Conservation (phyloP, 2,797 vertebrate species). For the Myotis daubentonii region DNA sequence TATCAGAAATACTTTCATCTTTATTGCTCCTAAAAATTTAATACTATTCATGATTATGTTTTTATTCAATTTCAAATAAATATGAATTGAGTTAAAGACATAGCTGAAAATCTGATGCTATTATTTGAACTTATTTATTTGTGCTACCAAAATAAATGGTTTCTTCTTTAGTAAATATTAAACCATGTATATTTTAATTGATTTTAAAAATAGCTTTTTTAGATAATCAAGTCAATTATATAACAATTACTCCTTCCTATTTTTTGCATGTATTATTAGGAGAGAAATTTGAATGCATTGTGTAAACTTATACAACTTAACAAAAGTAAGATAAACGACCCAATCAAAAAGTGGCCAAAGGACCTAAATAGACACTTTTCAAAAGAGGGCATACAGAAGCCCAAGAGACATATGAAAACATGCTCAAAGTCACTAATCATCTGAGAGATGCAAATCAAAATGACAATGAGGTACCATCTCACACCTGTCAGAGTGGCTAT, state of each 20-base stretch:
- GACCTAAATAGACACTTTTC: no score
- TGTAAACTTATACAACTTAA: neutral
- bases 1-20: neutral
- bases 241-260: neutral
- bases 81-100: neutral
- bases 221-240: neutral
- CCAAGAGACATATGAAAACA: no score
- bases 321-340: no score
- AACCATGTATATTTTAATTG: neutral
- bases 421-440: no score
- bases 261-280: neutral
- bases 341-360: no score
- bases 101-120: neutral
- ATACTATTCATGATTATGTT: neutral
- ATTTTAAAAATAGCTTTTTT: neutral
- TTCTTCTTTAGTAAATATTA: neutral
- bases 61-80: constrained; percentile 28
- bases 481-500: no score
- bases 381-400: no score
- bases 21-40: constrained; percentile 3
- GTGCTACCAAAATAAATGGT: neutral
- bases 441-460: no score
- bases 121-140: neutral
- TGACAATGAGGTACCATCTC: no score
- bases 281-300: neutral